Evolutionary conservation across 2,113 vertebrate genomes (phyloP).

Genomic region (Corythaeola cristata): DNA sequence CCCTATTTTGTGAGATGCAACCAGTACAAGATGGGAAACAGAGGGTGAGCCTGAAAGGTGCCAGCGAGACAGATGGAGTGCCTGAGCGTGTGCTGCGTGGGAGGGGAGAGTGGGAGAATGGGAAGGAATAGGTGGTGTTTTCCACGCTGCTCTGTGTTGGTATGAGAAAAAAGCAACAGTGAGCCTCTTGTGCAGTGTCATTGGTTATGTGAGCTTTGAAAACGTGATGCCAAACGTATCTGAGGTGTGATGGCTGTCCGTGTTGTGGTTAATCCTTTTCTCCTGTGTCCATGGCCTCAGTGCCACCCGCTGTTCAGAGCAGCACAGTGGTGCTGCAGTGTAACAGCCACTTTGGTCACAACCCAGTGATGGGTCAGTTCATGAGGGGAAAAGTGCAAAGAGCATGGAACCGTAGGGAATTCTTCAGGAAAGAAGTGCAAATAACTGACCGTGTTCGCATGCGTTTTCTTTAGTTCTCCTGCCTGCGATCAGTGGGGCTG

Average conservation of each 20-base stretch:
- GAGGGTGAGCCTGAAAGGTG: no score
- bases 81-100: no score
- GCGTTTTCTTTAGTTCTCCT: neutral
- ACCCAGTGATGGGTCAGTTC: neutral
- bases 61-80: no score
- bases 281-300: fast-evolving
- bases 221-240: fast-evolving
- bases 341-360: neutral
- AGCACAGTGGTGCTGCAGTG: neutral
- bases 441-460: neutral
- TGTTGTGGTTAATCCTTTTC: neutral
- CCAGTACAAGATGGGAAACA: no score
- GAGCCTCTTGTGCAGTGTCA: no score
- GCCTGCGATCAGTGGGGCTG: no score
- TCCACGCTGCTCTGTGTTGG: no score
- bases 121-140: no score
- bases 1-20: no score
- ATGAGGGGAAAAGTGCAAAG: neutral
- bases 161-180: no score
- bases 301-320: neutral
- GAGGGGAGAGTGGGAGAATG: no score
- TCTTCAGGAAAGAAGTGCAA: neutral
- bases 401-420: neutral
- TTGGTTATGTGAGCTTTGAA: neutral
- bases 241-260: fast-evolving